phyloP scores from a whole-genome alignment of 2,888 invertebrate genomes.

The Drosophila prolongata region DNA sequence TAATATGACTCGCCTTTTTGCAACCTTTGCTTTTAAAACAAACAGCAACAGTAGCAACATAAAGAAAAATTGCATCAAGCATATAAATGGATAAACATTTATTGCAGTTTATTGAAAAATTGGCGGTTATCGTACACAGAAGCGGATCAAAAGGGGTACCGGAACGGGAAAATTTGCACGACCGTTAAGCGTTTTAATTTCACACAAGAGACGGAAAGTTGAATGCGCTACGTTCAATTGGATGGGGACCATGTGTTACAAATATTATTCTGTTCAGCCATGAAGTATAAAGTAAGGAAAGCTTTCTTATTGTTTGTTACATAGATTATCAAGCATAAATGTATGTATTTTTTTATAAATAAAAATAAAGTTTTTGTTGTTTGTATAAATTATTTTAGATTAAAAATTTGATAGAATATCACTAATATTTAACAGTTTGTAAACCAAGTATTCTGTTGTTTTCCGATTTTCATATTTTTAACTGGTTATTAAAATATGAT shows the following conservation, averaged over 20 bases:
- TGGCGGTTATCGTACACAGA: conserved; percentile 68
- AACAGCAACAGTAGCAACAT: conserved; percentile 37
- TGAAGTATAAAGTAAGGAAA: no score
- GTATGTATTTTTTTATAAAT: no score
- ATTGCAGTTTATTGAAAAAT: conserved; percentile 80
- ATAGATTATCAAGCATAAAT: no score
- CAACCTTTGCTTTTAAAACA: conserved; percentile 44
- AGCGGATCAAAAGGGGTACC: conserved; percentile 24
- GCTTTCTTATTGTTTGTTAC: no score
- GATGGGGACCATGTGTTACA: conserved; percentile 3
- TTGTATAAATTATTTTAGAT: no score
- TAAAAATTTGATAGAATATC: no score
- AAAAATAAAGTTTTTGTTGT: no score
- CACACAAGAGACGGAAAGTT: conserved; percentile 61
- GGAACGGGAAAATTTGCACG: conserved; percentile 20
- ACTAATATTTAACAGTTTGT: no score
- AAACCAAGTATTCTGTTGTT: no score
- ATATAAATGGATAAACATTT: conserved; percentile 79
- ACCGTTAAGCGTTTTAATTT: conserved; percentile 64
- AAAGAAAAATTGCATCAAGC: conserved; percentile 56
- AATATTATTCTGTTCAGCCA: no score
- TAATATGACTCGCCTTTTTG: conserved; percentile 43
- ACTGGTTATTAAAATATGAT: no score
- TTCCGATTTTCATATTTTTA: no score
- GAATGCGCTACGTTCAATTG: conserved; percentile 40